Conservation (phyloP, 2,113 vertebrate genomes). For the Pteronura brasiliensis region DNA sequence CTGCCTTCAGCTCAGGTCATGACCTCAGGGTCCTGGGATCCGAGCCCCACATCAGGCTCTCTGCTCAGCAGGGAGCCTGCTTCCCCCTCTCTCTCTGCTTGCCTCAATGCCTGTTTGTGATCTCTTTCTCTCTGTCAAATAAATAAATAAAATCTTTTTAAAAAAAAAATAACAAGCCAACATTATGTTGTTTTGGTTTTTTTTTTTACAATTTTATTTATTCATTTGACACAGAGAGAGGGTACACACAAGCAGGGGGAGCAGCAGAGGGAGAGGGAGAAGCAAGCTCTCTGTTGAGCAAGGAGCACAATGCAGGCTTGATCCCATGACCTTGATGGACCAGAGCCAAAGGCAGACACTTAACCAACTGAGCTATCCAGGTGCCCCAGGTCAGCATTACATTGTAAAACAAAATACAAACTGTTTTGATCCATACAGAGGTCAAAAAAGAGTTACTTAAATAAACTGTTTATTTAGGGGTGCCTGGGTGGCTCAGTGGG, state of each 20-base stretch:
- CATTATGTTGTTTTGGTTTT: neutral
- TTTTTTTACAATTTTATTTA: neutral
- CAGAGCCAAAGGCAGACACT: neutral
- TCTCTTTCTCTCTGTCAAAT: no score
- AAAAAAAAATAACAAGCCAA: neutral
- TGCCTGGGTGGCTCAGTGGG: no score
- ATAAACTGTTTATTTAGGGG: neutral
- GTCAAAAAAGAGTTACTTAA: neutral
- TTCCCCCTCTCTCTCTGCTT: no score
- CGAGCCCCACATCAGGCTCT: no score
- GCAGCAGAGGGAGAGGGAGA: neutral
- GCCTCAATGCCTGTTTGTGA: no score
- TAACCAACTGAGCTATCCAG: neutral
- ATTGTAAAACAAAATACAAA: constrained; percentile 21
- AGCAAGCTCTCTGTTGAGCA: neutral
- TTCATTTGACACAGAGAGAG: neutral
- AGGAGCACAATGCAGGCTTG: neutral
- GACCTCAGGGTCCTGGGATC: no score
- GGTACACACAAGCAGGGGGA: neutral
- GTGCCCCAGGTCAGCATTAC: neutral
- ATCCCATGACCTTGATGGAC: neutral
- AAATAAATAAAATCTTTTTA: no score
- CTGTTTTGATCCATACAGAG: neutral
- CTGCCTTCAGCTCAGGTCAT: no score
- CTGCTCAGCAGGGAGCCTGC: no score